Evolutionary conservation across 2,797 vertebrate genomes (phyloP).

Genomic region (Apogon talboti): DNA sequence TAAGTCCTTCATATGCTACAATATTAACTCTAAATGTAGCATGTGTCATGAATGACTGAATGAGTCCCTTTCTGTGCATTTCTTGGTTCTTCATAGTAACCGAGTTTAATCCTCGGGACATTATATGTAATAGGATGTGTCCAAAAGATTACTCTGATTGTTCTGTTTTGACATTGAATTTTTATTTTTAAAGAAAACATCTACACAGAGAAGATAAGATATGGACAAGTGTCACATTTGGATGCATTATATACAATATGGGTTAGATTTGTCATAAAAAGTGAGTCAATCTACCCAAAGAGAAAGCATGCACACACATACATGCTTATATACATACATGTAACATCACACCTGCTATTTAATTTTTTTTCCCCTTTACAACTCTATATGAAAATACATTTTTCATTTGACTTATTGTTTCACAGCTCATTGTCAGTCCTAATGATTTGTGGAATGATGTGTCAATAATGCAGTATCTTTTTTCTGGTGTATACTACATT

Average conservation of each 20-base stretch:
- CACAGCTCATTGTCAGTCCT: conserved; percentile 5
- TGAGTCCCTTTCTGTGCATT: background rate
- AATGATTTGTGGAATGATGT: background rate
- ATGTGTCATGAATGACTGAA: too few relatives aligned
- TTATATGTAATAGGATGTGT: background rate
- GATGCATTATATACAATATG: conserved; percentile 51
- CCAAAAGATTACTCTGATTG: conserved; percentile 1
- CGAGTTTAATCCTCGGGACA: background rate
- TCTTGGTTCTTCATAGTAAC: background rate
- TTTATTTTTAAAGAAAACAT: conserved; percentile 58
- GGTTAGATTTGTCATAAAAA: conserved; percentile 37
- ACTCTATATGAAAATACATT: conserved; percentile 7
- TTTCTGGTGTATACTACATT: background rate
- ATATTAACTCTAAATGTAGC: too few relatives aligned
- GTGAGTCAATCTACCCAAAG: conserved; percentile 9
- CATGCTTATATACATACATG: conserved; percentile 6
- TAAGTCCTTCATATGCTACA: too few relatives aligned
- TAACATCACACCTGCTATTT: conserved; percentile 10
- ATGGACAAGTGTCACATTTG: conserved; percentile 36
- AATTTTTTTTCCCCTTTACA: conserved; percentile 1
- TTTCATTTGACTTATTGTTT: conserved; percentile 21
- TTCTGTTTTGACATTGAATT: background rate
- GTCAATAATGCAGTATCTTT: conserved; percentile 8
- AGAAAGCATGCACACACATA: conserved; percentile 23
- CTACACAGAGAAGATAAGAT: conserved; percentile 5